phyloP scores from a whole-genome alignment of 2,888 invertebrate species.

The Melanophora roralis region DNA sequence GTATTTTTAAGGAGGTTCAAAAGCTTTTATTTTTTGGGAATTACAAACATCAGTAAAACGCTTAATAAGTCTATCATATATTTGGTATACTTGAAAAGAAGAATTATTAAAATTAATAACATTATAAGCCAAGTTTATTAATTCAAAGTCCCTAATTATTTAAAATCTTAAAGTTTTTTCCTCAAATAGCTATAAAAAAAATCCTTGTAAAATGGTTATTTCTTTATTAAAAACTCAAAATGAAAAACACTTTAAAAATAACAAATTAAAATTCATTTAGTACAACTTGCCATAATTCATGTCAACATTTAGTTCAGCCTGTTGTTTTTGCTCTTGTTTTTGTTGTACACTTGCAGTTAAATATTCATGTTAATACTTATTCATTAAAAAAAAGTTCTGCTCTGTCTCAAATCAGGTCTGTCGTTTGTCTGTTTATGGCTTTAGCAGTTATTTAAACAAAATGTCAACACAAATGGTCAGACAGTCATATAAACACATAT shows the following conservation, averaged over 20 bases:
- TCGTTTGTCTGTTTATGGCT: conserved; percentile 16
- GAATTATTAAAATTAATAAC: too few relatives aligned
- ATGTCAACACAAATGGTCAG: conserved; percentile 62
- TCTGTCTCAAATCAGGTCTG: conserved; percentile 36
- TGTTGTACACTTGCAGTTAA: conserved; percentile 20
- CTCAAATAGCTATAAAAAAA: too few relatives aligned
- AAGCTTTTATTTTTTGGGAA: too few relatives aligned
- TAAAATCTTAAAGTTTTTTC: too few relatives aligned
- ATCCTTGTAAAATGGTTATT: conserved; percentile 48
- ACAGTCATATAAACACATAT: conserved; percentile 34
- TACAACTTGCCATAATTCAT: conserved; percentile 64
- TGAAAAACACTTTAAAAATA: neutral
- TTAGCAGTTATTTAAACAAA: conserved; percentile 59
- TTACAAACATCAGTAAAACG: too few relatives aligned
- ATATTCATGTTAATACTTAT: conserved; percentile 9
- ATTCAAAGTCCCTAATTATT: too few relatives aligned
- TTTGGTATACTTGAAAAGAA: too few relatives aligned
- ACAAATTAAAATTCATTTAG: conserved; percentile 61
- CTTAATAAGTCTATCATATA: too few relatives aligned
- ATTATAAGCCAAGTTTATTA: too few relatives aligned
- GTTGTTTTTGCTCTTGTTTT: conserved; percentile 2
- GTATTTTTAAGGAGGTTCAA: too few relatives aligned
- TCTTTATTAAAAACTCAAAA: conserved; percentile 38
- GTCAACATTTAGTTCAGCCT: conserved; percentile 64
- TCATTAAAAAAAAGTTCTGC: conserved; percentile 16